These are phyloP conservation scores for Operophtera brumata DNA, from an alignment of 2,888 invertebrate genomes.

Conservation along the genomic window DNA sequence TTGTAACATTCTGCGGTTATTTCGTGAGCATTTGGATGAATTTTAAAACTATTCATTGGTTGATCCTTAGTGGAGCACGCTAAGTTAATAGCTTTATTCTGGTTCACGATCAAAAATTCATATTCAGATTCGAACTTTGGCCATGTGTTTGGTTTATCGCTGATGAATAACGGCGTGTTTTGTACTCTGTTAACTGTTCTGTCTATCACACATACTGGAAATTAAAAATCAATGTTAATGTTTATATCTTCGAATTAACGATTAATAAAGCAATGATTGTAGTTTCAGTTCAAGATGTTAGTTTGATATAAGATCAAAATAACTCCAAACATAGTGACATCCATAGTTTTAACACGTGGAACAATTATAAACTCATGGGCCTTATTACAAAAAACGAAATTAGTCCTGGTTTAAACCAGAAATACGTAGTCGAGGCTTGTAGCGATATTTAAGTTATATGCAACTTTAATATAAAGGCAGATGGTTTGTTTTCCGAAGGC, in stretches of 20 bases:
- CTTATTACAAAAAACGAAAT: too few species aligned
- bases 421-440: too few species aligned
- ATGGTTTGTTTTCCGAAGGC: too few species aligned
- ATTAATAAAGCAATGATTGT: neutral
- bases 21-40: slow-evolving; percentile 11
- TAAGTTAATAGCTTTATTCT: slow-evolving; percentile 14
- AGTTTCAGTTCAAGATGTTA: neutral
- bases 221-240: neutral
- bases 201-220: slow-evolving; percentile 21
- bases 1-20: slow-evolving; percentile 24
- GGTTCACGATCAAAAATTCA: slow-evolving; percentile 3
- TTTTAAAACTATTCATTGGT: slow-evolving; percentile 20
- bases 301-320: neutral
- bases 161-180: slow-evolving; percentile 11
- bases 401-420: too few species aligned
- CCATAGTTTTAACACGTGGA: too few species aligned
- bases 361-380: too few species aligned
- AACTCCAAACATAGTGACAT: too few species aligned
- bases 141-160: neutral
- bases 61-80: slow-evolving; percentile 18
- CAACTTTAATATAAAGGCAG: too few species aligned
- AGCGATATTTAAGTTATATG: too few species aligned
- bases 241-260: too few species aligned
- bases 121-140: neutral
- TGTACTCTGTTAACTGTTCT: slow-evolving; percentile 2